Evolutionary conservation across 1,140 invertebrate genomes (phyloP).

Genomic region (Lepidurus arcticus): DNA sequence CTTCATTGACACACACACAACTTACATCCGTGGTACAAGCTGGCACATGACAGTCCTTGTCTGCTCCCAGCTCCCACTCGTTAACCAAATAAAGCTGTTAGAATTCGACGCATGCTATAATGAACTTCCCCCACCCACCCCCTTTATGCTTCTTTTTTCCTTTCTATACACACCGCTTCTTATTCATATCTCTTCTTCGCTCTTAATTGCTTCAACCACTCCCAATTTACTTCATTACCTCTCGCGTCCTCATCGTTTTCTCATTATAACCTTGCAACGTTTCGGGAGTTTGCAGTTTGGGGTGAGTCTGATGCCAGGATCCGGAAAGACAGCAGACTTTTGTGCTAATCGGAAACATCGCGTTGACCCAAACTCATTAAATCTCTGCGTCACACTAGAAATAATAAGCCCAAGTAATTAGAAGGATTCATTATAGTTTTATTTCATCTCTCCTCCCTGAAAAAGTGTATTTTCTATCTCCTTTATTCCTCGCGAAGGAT

Average conservation of each 20-base stretch:
- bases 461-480: no score
- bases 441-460: no score
- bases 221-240: not conserved
- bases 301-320: no score
- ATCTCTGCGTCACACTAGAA: no score
- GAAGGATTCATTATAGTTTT: no score
- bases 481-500: no score
- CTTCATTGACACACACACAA: not conserved
- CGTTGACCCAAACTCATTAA: no score
- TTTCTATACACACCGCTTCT: not conserved
- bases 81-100: conserved; percentile 10
- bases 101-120: conserved; percentile 2
- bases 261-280: not conserved
- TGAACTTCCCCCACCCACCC: not conserved
- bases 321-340: no score
- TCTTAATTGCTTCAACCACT: conserved; percentile 14
- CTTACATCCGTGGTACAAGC: not conserved
- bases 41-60: conserved; percentile 13
- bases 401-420: no score
- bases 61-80: not conserved
- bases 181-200: conserved; percentile 3
- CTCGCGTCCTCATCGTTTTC: not conserved
- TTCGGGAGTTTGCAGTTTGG: no score
- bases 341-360: no score
- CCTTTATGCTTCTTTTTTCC: no score